Percentiles rank a stretch among this genome's conserved stretches.
phyloP scores from a whole-genome alignment of 2,113 vertebrate species.

The Mustela lutreola region DNA sequence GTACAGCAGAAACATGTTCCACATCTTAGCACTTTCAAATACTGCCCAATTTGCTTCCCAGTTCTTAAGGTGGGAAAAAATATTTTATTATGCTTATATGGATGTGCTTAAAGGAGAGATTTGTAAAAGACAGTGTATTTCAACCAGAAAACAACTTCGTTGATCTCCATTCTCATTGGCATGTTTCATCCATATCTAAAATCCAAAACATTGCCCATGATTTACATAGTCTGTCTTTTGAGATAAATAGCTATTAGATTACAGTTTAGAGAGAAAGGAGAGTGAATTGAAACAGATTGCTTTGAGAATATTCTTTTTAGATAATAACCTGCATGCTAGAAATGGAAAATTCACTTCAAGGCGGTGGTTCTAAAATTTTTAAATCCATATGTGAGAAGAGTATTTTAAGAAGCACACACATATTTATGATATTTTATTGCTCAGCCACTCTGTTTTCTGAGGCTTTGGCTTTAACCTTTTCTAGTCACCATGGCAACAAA shows the following conservation, averaged over 20 bases:
- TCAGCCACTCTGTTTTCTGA: slow-evolving; percentile 55
- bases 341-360: slow-evolving; percentile 68
- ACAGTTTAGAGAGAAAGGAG: slow-evolving; percentile 26
- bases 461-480: slow-evolving; percentile 76
- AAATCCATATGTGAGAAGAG: slow-evolving; percentile 63
- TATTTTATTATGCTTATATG: slow-evolving; percentile 55
- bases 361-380: not conserved
- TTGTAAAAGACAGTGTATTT: slow-evolving; percentile 59
- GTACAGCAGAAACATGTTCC: slow-evolving; percentile 80
- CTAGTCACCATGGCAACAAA: slow-evolving; percentile 73
- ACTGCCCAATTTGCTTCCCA: slow-evolving; percentile 74
- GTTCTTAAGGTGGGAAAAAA: slow-evolving; percentile 64
- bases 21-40: slow-evolving; percentile 74
- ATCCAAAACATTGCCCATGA: slow-evolving; percentile 44
- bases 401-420: slow-evolving; percentile 51
- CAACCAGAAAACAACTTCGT: slow-evolving; percentile 37
- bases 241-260: not conserved
- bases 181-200: not conserved
- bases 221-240: slow-evolving; percentile 58
- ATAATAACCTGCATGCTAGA: not conserved
- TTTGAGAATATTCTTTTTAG: slow-evolving; percentile 72
- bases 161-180: not conserved
- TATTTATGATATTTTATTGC: slow-evolving; percentile 71
- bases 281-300: slow-evolving; percentile 12
- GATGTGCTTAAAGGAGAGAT: slow-evolving; percentile 43